phyloP scores from a whole-genome alignment of 2,797 vertebrate genomes.

The Hippoglossus hippoglossus region DNA sequence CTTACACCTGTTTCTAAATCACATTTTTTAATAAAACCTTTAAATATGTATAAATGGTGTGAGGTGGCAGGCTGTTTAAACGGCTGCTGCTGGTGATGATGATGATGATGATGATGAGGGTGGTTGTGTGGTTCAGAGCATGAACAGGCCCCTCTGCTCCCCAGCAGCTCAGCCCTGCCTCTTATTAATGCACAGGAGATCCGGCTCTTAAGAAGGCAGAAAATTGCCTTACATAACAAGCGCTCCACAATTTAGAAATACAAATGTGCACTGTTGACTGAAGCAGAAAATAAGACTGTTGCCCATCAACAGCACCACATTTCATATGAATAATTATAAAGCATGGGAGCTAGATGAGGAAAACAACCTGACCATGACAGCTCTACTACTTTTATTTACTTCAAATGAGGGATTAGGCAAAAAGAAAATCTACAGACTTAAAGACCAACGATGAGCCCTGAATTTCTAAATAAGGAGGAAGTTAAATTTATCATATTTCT shows the following conservation, averaged over 20 bases:
- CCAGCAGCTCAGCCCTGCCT: constrained; percentile 72
- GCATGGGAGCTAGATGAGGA: constrained; percentile 80
- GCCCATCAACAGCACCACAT: constrained; percentile 97
- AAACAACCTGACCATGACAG: constrained; percentile 86
- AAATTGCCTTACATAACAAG: constrained; percentile 90
- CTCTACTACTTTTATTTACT: constrained; percentile 87
- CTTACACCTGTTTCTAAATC: constrained; percentile 49
- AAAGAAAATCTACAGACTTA: constrained; percentile 77
- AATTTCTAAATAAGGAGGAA: constrained; percentile 74
- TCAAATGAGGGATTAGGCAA: constrained; percentile 86
- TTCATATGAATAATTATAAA: constrained; percentile 90
- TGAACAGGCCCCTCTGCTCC: constrained; percentile 69
- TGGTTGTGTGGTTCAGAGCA: constrained; percentile 62
- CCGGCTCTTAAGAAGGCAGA: constrained; percentile 88
- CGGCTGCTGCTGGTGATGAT: constrained; percentile 9
- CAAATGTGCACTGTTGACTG: constrained; percentile 99
- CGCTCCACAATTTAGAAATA: constrained; percentile 88
- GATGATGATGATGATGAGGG: constrained; percentile 3
- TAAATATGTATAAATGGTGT: constrained; percentile 33
- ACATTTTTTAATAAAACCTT: constrained; percentile 43
- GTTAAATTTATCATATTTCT: constrained; percentile 71
- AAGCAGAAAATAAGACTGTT: constrained; percentile 99
- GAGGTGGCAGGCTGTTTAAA: constrained; percentile 44
- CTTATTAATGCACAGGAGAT: constrained; percentile 87
- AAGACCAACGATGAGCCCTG: constrained; percentile 71